These are phyloP conservation scores for Amazona guildingii DNA, from an alignment of 2,113 vertebrate species.

Conservation along the genomic window DNA sequence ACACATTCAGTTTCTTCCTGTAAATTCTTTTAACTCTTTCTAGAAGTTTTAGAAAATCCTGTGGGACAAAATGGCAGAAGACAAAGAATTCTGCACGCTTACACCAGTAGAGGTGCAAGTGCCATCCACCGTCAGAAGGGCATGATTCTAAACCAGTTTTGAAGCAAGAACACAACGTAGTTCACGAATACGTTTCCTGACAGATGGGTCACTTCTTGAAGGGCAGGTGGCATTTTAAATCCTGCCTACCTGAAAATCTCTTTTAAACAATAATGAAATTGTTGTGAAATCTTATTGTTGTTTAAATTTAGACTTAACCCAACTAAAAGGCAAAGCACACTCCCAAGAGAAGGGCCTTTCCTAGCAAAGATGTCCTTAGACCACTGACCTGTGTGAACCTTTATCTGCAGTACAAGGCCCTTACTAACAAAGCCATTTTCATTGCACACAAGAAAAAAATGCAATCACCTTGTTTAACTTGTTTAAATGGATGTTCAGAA, in stretches of 20 bases:
- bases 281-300: neutral
- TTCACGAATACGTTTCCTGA: neutral
- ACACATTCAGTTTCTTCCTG: neutral
- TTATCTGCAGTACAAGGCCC: too few species aligned
- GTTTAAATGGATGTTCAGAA: rapidly evolving
- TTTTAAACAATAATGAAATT: neutral
- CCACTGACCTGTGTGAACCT: too few species aligned
- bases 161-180: neutral
- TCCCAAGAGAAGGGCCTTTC: too few species aligned
- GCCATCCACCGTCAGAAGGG: neutral
- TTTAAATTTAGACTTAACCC: too few species aligned
- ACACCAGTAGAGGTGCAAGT: neutral
- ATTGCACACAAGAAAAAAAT: too few species aligned
- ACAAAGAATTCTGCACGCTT: neutral
- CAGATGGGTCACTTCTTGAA: neutral
- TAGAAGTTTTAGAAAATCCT: neutral
- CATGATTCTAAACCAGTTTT: neutral
- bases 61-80: neutral
- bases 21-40: neutral
- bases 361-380: too few species aligned
- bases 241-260: neutral
- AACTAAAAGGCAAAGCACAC: too few species aligned
- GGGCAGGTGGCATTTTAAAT: neutral
- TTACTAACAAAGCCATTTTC: too few species aligned
- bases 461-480: too few species aligned